phyloP scores from a whole-genome alignment of 1,140 invertebrate genomes.

The Potamilus streckersoni region DNA sequence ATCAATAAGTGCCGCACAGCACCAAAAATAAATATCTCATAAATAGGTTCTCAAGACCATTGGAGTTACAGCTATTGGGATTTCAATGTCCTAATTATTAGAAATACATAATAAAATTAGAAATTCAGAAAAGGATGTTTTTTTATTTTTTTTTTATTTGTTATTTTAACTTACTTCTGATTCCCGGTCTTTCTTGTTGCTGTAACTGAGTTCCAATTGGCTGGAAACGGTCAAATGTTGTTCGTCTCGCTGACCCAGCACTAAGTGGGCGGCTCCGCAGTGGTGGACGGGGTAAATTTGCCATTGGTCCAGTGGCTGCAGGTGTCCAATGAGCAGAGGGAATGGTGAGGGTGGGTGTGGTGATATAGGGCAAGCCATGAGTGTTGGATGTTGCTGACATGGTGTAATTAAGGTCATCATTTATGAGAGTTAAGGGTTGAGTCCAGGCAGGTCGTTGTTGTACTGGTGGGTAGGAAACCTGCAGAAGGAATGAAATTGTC shows the following conservation, averaged over 20 bases:
- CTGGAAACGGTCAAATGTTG: slow-evolving; percentile 29
- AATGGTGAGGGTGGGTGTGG: slow-evolving; percentile 39
- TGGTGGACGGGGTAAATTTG: slow-evolving; percentile 50
- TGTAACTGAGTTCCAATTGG: no score
- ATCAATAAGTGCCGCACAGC: no score
- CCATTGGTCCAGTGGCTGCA: slow-evolving; percentile 31
- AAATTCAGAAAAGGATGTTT: no score
- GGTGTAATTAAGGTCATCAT: slow-evolving; percentile 29
- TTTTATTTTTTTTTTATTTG: no score
- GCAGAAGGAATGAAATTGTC: slow-evolving; percentile 1
- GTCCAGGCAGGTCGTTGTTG: slow-evolving; percentile 57
- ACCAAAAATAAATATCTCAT: no score
- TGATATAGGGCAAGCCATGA: slow-evolving; percentile 42
- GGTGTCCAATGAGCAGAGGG: slow-evolving; percentile 45
- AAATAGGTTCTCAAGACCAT: no score
- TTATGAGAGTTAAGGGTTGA: slow-evolving; percentile 45
- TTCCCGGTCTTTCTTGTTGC: no score
- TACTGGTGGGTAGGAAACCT: slow-evolving; percentile 60
- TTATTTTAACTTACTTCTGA: no score
- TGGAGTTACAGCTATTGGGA: no score
- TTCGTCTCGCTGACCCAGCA: slow-evolving; percentile 51
- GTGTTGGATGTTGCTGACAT: slow-evolving; percentile 5
- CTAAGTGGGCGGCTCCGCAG: slow-evolving; percentile 58
- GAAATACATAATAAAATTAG: no score
- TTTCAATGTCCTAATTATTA: no score